Base-by-base conservation (phyloP, 35 echinoderm and acorn worm species). In the Ophiothrix spiculata region DNA sequence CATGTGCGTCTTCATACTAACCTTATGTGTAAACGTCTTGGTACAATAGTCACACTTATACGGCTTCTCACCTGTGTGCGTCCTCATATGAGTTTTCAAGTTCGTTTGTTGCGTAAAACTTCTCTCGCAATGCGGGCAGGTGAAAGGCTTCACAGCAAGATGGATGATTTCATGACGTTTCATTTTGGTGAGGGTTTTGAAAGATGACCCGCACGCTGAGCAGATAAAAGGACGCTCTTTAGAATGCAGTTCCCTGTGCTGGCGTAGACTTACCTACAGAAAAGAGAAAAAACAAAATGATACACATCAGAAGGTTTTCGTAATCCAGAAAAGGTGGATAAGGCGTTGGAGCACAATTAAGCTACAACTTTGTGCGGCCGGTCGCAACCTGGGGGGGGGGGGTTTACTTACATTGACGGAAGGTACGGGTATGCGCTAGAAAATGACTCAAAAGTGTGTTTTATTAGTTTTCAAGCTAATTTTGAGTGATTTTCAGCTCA, bases 1-100 rank as follows among this genome's bases (percentile, higher is more conserved):
- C 56, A 89, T 75, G 56, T 97, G 94, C 6, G 79, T 97, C 79
- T 97, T 97, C 63, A 97, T 73, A 36, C 94, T 97, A 56, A 97
- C 90, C 29, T 97, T 97, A 79, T 97, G 94, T 35, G 83, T 92
- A 77, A 97, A 97, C 10, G 85, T 81, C 31, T 85, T 74, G 28
- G 64, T 39, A 80, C 94, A 97, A 74, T 84, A 89, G 36, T 92
- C 77, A 80, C 94, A 97, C 31, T 79, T 31, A 41, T 97, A 97
- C 0, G 94, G 94, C 64, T 92, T 85, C 33, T 89, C 87, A 0
- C 90, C 94, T 25, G 94, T 97, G 87, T 97, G 94, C n/a, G 81
- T 80, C 37, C 94, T 56, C 54, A 89, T 92, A 40, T 97, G 94
- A 31, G 83, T 39, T 25, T 81, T 88, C 85, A 89, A 85, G 33